Conservation (phyloP, 30 jellyfish, hydroid and myxozoan species). For the Chironex yamaguchii region DNA sequence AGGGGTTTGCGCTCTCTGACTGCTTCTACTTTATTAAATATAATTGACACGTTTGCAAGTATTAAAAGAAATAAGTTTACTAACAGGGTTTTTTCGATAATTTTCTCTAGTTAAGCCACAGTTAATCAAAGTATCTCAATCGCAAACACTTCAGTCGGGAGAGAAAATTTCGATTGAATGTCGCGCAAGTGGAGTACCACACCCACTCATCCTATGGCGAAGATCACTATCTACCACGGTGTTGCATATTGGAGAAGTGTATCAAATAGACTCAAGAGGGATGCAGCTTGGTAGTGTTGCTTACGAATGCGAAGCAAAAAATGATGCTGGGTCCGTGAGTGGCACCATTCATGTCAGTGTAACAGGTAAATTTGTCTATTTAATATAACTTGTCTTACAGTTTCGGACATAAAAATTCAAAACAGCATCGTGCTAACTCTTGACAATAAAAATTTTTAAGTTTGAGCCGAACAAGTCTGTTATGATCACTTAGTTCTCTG, state of each 20-base stretch:
- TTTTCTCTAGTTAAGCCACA: background rate
- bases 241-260: background rate
- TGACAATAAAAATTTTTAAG: no score
- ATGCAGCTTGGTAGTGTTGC: constrained; percentile 5
- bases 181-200: constrained; percentile 12
- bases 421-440: no score
- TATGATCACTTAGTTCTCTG: no score
- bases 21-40: no score
- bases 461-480: no score
- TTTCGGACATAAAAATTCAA: no score
- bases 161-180: background rate
- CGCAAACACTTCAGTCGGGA: background rate
- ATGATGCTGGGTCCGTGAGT: background rate
- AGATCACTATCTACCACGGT: background rate
- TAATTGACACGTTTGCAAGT: no score
- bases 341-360: background rate
- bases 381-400: no score
- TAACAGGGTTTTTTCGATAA: no score
- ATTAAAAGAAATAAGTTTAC: no score
- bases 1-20: no score
- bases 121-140: background rate
- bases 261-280: constrained; percentile 24
- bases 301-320: constrained; percentile 2
- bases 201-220: background rate
- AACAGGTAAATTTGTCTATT: background rate